Evolutionary conservation across 2,888 invertebrate species (phyloP).

Genomic region (Apeira syringaria): DNA sequence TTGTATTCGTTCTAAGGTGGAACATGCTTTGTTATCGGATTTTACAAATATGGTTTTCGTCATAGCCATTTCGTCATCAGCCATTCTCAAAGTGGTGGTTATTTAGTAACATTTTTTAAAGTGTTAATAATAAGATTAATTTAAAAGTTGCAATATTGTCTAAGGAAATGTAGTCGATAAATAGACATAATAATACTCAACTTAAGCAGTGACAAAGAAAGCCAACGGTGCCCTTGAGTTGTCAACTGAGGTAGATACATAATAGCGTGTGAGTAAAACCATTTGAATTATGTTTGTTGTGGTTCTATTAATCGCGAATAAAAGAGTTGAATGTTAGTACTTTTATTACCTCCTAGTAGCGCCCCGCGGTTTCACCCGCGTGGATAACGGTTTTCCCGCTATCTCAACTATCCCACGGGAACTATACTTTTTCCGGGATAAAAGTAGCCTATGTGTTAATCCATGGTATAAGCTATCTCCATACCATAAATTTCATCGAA

Average conservation of each 20-base stretch:
- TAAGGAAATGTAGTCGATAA: too few species aligned
- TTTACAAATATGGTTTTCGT: neutral
- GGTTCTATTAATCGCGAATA: neutral
- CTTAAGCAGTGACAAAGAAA: slow-evolving; percentile 1
- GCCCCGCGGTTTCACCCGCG: too few species aligned
- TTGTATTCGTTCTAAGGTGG: slow-evolving; percentile 33
- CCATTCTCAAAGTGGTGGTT: neutral
- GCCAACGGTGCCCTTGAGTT: slow-evolving; percentile 5
- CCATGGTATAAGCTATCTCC: too few species aligned
- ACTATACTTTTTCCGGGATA: too few species aligned
- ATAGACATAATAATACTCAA: too few species aligned
- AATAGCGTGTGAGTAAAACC: neutral
- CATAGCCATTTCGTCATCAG: neutral
- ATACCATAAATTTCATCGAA: too few species aligned
- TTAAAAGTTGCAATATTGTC: too few species aligned
- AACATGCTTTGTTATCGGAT: slow-evolving; percentile 8
- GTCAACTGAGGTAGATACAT: neutral
- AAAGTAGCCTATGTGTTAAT: too few species aligned
- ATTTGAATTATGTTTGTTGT: neutral
- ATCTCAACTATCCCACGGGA: too few species aligned
- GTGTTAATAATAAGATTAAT: too few species aligned
- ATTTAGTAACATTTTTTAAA: neutral
- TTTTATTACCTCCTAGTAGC: neutral
- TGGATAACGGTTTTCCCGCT: too few species aligned
- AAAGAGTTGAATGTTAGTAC: neutral